Evolutionary conservation across 2,113 vertebrate species (phyloP).

Genomic region (Drymodes brunneopygia): DNA sequence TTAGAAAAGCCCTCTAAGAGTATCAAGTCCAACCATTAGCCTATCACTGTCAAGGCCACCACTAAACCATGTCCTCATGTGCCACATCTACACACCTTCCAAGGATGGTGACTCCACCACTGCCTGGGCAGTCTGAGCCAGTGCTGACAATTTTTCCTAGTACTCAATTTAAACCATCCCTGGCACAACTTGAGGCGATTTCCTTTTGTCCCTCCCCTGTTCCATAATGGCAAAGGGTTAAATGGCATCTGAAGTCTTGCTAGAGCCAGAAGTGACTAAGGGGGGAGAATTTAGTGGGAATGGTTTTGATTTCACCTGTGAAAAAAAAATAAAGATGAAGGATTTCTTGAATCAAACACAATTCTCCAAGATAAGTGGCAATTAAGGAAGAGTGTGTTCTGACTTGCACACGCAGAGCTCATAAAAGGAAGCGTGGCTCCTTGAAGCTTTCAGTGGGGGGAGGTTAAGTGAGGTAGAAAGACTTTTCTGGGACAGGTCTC

Average conservation of each 20-base stretch:
- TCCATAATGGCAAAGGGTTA: not conserved
- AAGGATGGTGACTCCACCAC: not conserved
- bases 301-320: not conserved
- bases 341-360: not conserved
- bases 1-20: not conserved
- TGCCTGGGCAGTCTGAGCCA: not conserved
- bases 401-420: conserved; percentile 23
- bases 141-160: not conserved
- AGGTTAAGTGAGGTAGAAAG: conserved; percentile 21
- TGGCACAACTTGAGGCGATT: not conserved
- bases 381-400: conserved; percentile 33
- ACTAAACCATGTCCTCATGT: not conserved
- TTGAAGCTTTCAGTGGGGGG: not conserved
- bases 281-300: not conserved
- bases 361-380: conserved; percentile 12
- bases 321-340: not conserved
- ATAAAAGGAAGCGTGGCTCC: conserved; percentile 29
- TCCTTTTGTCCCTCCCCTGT: not conserved
- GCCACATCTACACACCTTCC: not conserved
- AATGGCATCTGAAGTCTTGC: not conserved
- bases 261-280: not conserved
- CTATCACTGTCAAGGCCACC: not conserved
- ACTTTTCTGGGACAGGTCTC: not conserved
- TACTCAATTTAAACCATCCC: not conserved
- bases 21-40: not conserved